Percentiles rank a stretch among this genome's conserved stretches.
Evolutionary conservation across 2,888 invertebrate genomes (phyloP).

Genomic region (Melieria picta): DNA sequence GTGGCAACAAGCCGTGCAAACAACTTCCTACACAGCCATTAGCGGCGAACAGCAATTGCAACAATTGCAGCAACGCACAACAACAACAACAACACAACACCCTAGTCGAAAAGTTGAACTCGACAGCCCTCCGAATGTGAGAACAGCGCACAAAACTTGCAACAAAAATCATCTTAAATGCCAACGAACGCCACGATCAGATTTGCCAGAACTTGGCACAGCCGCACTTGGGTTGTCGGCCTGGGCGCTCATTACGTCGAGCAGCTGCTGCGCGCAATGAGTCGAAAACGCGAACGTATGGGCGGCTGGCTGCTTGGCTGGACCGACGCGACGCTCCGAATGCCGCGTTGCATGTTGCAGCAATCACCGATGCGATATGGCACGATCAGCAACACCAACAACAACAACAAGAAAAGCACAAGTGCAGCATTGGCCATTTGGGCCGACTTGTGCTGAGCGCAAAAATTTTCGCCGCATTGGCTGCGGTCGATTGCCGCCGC

Average conservation of each 20-base stretch:
- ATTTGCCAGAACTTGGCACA: not conserved
- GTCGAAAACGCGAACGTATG: not conserved
- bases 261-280: not conserved
- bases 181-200: constrained; percentile 7
- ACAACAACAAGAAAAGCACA: too few species aligned
- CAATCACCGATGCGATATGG: constrained; percentile 20
- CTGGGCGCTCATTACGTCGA: constrained; percentile 7
- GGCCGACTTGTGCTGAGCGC: too few species aligned
- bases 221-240: not conserved
- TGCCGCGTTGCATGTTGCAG: not conserved
- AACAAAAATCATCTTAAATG: not conserved
- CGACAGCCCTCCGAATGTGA: constrained; percentile 20
- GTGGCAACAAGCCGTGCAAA: not conserved
- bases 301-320: too few species aligned
- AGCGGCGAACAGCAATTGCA: too few species aligned
- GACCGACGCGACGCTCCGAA: not conserved
- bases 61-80: too few species aligned
- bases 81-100: not conserved
- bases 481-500: too few species aligned
- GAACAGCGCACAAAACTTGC: not conserved
- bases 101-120: constrained; percentile 15
- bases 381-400: constrained; percentile 19
- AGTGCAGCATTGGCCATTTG: too few species aligned
- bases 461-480: too few species aligned
- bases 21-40: not conserved